Base-by-base conservation (phyloP, 2,113 vertebrate genomes). In the Indicator indicator region DNA sequence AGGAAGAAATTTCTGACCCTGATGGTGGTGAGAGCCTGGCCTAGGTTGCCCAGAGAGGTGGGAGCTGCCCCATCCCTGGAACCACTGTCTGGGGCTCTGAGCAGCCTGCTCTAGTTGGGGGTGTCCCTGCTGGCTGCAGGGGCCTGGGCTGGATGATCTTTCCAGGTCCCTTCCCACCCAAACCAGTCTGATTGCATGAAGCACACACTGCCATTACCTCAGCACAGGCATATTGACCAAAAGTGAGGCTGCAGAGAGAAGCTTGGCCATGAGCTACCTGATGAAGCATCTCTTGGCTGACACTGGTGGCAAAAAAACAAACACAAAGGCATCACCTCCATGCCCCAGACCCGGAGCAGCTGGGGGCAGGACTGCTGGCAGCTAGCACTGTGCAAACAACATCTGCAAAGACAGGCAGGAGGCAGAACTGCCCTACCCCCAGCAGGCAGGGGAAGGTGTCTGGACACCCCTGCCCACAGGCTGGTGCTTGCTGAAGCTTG, bases 181-280 rank as follows among this genome's bases (percentile, higher is more conserved):
- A 23, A n/a, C 14, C 44, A 48, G 21, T 23, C 65, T 15, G 27
- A 7, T 44, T 20, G 27, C 14, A 24, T 17, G 21, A 26, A 52
- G 18, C n/a, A 42, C 42, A n/a, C 6, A 7, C 4, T 33, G 38
- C 32, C 8, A 16, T 93, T 81, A 96, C 96, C 96, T 89, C 68
- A 1, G 90, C 88, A 38, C 95, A 96, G 42, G 96, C 85, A 0
- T 94, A 30, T 4, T 96, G 96, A 16, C 46, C 92, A 52, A 96
- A 89, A 9, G 79, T 48, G 79, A 96, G 90, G 90, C 26, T 91
- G 96, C 95, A 96, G 5, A 85, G 90, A 40, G 90, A 89, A 3
- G 4, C 59, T 2, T 33, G 59, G 46, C 85, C 92, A 55, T 0
- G 60, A 79, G 82, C 36, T 70, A 88, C 16, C 52, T 40, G 27